Conservation (phyloP, 2,797 vertebrate genomes). For the Myioborus miniatus region DNA sequence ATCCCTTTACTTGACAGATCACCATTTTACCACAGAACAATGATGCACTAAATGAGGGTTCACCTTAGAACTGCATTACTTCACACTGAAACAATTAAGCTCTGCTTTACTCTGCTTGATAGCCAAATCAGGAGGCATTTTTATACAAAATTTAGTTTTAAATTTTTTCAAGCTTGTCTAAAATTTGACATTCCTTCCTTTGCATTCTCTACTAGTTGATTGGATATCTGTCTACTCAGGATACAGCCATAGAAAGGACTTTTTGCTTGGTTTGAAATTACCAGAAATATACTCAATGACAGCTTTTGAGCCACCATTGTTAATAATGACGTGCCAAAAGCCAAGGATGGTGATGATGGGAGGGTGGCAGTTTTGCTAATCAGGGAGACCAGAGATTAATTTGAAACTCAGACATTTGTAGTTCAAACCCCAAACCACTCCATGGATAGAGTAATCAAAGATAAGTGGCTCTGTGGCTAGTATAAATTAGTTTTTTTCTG, state of each 20-base stretch:
- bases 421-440: not conserved
- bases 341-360: not conserved
- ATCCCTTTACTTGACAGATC: not conserved
- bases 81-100: not conserved
- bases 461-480: not conserved
- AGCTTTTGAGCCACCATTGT: not conserved
- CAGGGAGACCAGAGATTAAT: not conserved
- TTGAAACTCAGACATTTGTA: not conserved
- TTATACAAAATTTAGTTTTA: not conserved
- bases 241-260: not conserved
- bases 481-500: not conserved
- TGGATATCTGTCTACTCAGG: not conserved
- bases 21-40: not conserved
- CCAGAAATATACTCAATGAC: not conserved
- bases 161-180: not conserved
- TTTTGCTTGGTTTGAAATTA: not conserved
- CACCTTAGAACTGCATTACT: not conserved
- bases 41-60: conserved; percentile 2
- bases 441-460: not conserved
- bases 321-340: not conserved
- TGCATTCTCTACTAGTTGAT: not conserved
- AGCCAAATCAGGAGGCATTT: not conserved
- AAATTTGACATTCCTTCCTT: not conserved
- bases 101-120: not conserved
- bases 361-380: not conserved